Conservation (phyloP, 2,888 invertebrate genomes). For the Yponomeuta plumbellus region DNA sequence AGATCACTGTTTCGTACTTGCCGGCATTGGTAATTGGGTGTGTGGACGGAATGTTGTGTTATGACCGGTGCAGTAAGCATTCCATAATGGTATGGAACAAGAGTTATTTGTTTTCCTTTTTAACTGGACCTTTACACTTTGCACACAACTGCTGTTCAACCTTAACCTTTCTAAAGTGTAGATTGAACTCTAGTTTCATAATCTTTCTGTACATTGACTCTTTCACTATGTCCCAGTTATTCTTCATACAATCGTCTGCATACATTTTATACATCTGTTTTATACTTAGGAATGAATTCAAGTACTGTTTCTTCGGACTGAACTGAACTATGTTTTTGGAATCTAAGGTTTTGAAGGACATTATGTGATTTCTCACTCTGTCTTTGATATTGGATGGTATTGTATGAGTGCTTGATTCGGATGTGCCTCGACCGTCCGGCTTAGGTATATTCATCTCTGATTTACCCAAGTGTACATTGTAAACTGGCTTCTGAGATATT, state of each 20-base stretch:
- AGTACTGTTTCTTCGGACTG: slow-evolving; percentile 57
- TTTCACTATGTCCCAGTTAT: slow-evolving; percentile 46
- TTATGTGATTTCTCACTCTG: slow-evolving; percentile 54
- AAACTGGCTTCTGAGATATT: slow-evolving; percentile 66
- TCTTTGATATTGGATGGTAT: slow-evolving; percentile 55
- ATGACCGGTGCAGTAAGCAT: too few relatives aligned
- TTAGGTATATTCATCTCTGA: slow-evolving; percentile 64
- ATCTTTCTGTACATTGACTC: slow-evolving; percentile 71
- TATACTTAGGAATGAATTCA: slow-evolving; percentile 48
- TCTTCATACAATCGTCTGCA: slow-evolving; percentile 44
- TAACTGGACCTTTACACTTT: slow-evolving; percentile 56
- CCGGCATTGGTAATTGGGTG: too few relatives aligned
- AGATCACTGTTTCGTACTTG: too few relatives aligned
- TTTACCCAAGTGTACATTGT: slow-evolving; percentile 64
- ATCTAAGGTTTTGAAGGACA: slow-evolving; percentile 51
- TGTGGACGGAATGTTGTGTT: too few relatives aligned
- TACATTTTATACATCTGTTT: slow-evolving; percentile 65
- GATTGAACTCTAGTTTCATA: slow-evolving; percentile 59
- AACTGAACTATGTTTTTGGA: slow-evolving; percentile 51
- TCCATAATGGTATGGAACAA: not conserved
- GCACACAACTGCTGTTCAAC: slow-evolving; percentile 48
- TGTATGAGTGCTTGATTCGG: slow-evolving; percentile 52
- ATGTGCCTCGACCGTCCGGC: slow-evolving; percentile 60
- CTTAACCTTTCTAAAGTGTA: slow-evolving; percentile 55
- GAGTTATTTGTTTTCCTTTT: slow-evolving; percentile 25